Base-by-base conservation (phyloP, 2,888 invertebrate genomes). In the Morpho helenor region DNA sequence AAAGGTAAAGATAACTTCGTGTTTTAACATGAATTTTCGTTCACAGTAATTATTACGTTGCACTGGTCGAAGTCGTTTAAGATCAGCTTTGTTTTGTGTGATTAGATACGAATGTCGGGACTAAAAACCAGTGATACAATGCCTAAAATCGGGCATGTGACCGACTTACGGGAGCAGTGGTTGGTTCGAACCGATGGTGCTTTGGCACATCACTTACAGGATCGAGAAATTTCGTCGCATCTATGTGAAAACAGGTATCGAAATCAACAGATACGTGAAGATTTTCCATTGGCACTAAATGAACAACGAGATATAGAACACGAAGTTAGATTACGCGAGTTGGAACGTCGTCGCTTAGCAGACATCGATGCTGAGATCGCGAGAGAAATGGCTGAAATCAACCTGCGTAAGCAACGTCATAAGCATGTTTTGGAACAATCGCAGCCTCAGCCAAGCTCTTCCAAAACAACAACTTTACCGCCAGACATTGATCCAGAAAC, bases 301-400 rank as follows among this genome's bases (percentile, higher is more conserved):
- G 90, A 89, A 61, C 91, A 91, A 66, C 74, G 82, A 9, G 87
- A 76, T 43, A 75, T 90, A 9, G 90, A 91, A 59, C 83, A 87
- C 58, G 88, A 89, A 60, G 77, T 84, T 1, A 77, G 77, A 3
- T 49, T 82, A 22, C 74, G 79, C 2, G 89, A 90, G 62, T 69
- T 83, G 23, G 77, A 85, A 10, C 82, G 84, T 2, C 80, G 80
- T 7, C 80, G 84, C 0, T 89, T 89, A 64, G 89, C 89, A 0
- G 88, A 89, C n/a, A 78, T 87, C 7, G 90, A 90, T 59, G 87
- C 84, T 0, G 90, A 90, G 61, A 89, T 90, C 40, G 90, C 90
- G 2, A 68, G 88, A 3, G 88, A 89, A 67, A 86, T 90, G 79
- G 89, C 89, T 0, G 89, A 89, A 64, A 87, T 90, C 8, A 90